Base-by-base conservation (phyloP, 2,113 vertebrate genomes). In the Mobula hypostoma region DNA sequence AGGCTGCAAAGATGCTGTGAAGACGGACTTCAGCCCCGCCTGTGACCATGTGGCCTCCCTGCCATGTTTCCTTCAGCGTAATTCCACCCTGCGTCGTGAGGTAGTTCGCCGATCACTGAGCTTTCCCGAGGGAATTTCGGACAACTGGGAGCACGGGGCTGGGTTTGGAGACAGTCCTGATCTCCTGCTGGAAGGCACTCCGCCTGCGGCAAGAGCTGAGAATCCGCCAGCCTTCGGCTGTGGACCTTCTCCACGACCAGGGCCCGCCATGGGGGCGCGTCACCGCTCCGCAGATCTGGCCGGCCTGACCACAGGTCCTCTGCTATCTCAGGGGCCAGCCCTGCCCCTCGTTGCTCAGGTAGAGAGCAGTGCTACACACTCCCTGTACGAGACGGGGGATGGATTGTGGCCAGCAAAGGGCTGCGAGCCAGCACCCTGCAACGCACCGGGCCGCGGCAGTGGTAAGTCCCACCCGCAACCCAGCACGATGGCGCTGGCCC, bases 101-200 rank as follows among this genome's bases (percentile, higher is more conserved):
- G 56, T 11, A 0, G n/a, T 95, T 0, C 95, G 95, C 0, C 94
- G 94, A 0, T 95, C 95, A 0, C 17, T 95, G 6, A 95, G 95
- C 58, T 94, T 95, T 94, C 95, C 95, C 0, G 95, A 95, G 21
- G 94, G 82, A 0, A 48, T 95, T 76, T 94, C 72, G 14, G 94
- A 94, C 9, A 80, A 92, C 85, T 32, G 48, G 1, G 70, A 56
- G 17, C 5, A 82, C 14, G 15, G 79, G 17, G 79, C 6, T 82
- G 79, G 5, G 79, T 19, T 48, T 48, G 15, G 5, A 17, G 79
- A 17, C 2, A 5, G 5, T n/a, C 19, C 15, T 40, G 79, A 19
- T 1, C 1, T 48, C 15, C 5, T 40, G 14, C 79, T 40, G 29
- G 79, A 17, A 19, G 36, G 17, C 40, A 5, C 19, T 48, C 40